Conservation (phyloP, 2,888 invertebrate species). For the Neoaliturus tenellus region DNA sequence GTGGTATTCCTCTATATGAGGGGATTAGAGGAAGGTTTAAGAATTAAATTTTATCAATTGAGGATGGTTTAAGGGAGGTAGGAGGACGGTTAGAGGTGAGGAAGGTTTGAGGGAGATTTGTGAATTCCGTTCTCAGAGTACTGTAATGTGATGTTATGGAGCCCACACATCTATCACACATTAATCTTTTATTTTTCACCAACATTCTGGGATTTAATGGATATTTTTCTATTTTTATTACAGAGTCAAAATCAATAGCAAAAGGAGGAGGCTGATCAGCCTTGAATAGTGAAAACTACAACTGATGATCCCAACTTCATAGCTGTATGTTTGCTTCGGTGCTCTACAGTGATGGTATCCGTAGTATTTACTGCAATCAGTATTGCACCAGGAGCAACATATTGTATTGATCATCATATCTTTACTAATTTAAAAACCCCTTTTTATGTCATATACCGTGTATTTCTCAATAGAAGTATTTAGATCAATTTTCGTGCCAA, state of each 20-base stretch:
- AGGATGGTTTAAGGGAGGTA: too few species aligned
- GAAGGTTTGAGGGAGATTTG: too few species aligned
- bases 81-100: too few species aligned
- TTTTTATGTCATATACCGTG: not conserved
- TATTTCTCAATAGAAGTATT: not conserved
- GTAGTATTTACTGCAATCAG: not conserved
- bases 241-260: slow-evolving; percentile 11
- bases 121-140: too few species aligned
- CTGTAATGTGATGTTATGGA: too few species aligned
- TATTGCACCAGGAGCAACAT: too few species aligned
- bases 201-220: too few species aligned
- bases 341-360: not conserved
- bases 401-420: not conserved
- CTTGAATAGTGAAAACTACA: not conserved
- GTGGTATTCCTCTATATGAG: too few species aligned
- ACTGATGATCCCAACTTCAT: not conserved
- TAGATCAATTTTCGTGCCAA: not conserved
- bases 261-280: not conserved
- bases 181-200: too few species aligned
- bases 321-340: not conserved
- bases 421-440: not conserved
- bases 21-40: too few species aligned
- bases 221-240: not conserved
- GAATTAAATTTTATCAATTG: too few species aligned
- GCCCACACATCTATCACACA: too few species aligned